Base-by-base conservation (phyloP, 1,140 invertebrate genomes). In the Plectus sambesii region DNA sequence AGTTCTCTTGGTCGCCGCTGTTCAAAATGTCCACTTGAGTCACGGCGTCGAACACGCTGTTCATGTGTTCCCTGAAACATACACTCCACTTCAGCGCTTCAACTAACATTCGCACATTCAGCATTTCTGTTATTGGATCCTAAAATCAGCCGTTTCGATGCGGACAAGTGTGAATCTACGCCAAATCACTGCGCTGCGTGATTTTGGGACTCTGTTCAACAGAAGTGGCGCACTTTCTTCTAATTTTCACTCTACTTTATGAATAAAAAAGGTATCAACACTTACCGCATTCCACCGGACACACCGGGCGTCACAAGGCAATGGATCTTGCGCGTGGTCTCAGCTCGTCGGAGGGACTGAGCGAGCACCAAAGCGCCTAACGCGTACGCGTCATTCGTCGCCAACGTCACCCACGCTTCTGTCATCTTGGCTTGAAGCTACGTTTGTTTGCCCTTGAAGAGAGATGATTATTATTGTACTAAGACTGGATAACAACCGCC, bases 371-470 rank as follows among this genome's bases (percentile, higher is more conserved):
- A 68, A 27, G 88, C 87, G 53, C 89, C 89, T 55, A 90, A 71
- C 38, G 82, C 83, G 69, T 94, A 93, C 24, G 83, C 83, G 70
- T 94, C 88, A 75, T 90, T 92, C 49, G 89, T 94, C 33, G 86
- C 87, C 58, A 94, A 74, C 47, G 88, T 94, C 59, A 94, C 87
- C 85, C 87, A 94, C 69, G 87, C 78, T 60, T 73, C 48, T 3
- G 49, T 27, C 59, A 61, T 61, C 8, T 49, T 52, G 12, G 1
- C 6, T n/a, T n/a, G 53, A 44, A n/a, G n/a, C n/a, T n/a, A n/a
- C n/a, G n/a, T n/a, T n/a, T n/a, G n/a, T n/a, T n/a, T n/a, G n/a
- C n/a, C n/a, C n/a, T n/a, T n/a, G n/a, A n/a, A n/a, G n/a, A n/a
- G n/a, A n/a, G n/a, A n/a, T n/a, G n/a, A n/a, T n/a, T n/a, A n/a